A percentile compares a stretch with the other conserved stretches of the same genome.
Evolutionary conservation across 2,113 vertebrate species (phyloP).

Genomic region (Scomber colias): DNA sequence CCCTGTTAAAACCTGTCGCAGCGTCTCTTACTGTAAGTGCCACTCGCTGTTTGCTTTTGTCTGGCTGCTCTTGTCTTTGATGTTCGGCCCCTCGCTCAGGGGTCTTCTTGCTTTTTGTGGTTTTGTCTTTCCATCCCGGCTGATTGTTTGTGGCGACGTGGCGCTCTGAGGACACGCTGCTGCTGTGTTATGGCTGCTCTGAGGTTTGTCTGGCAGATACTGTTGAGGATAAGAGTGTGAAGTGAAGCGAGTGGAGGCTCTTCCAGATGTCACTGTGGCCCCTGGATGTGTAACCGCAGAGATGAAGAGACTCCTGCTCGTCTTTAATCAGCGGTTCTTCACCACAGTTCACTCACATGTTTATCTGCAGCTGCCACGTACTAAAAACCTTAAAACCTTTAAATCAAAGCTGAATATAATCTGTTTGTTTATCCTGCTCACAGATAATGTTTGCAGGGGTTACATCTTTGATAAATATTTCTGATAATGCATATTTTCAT

Average conservation of each 20-base stretch:
- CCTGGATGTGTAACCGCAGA: constrained; percentile 28
- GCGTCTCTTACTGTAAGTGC: not conserved
- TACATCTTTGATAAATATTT: no score
- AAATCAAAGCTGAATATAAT: not conserved
- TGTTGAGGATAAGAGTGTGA: constrained; percentile 38
- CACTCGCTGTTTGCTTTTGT: not conserved
- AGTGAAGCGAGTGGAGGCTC: not conserved
- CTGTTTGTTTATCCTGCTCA: no score
- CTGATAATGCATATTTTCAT: no score
- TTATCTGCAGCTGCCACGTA: constrained; percentile 34
- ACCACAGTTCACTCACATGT: not conserved
- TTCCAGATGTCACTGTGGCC: constrained; percentile 33
- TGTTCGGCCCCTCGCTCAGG: not conserved
- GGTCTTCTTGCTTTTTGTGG: constrained; percentile 1
- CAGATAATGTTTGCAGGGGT: no score
- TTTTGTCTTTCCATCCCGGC: not conserved
- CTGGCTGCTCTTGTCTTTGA: constrained; percentile 13
- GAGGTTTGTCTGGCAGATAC: constrained; percentile 2
- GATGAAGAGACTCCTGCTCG: constrained; percentile 29
- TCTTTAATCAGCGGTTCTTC: constrained; percentile 28
- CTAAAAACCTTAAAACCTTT: not conserved
- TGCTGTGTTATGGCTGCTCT: constrained; percentile 55
- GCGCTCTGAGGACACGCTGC: constrained; percentile 3
- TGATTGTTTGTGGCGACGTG: constrained; percentile 10
- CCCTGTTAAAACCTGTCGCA: constrained; percentile 47